Base-by-base conservation (phyloP, 2,113 vertebrate genomes). In the Alaudala cheleensis region DNA sequence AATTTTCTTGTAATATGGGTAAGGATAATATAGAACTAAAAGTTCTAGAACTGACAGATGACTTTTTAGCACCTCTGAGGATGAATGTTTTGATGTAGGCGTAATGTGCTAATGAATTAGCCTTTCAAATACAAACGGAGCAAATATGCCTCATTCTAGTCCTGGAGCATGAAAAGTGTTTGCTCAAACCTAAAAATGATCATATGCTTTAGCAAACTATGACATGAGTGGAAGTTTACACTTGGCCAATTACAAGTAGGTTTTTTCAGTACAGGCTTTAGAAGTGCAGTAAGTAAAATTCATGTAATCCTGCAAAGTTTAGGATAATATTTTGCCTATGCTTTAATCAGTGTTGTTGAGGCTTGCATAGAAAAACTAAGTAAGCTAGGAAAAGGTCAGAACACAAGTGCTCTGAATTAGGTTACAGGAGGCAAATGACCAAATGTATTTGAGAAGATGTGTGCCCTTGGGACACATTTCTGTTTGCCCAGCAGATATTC, bases 61-160 rank as follows among this genome's bases (percentile, higher is more conserved):
- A 95, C 93, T 86, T 95, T 82, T 91, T 94, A 95, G 20, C 87
- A 95, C 76, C 87, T 95, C 90, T 4, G 10, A 95, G 60, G 54
- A 93, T 81, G 71, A 91, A 82, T 66, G 56, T 95, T 96, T 96
- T 95, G 85, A 95, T 95, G 95, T 96, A 70, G 95, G 94, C 8
- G 39, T 95, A 94, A 97, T 70, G 95, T 96, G 95, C 79, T 96
- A 96, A 96, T 97, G 92, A 96, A 95, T 93, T 95, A 96, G 74
- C 90, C 85, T 97, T 94, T 97, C 92, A 96, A 90, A 95, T 95
- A 94, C 71, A 86, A 92, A 95, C 71, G 44, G 76, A 94, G 72
- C 44, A 82, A 92, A 92, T 88, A 51, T 86, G 70, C 33, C 54
- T 91, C 58, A 20, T 90, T 69, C 54, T 65, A 58, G 34, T 90